Evolutionary conservation across 2,113 vertebrate species (phyloP).

Genomic region (Brachypteracias leptosomus): DNA sequence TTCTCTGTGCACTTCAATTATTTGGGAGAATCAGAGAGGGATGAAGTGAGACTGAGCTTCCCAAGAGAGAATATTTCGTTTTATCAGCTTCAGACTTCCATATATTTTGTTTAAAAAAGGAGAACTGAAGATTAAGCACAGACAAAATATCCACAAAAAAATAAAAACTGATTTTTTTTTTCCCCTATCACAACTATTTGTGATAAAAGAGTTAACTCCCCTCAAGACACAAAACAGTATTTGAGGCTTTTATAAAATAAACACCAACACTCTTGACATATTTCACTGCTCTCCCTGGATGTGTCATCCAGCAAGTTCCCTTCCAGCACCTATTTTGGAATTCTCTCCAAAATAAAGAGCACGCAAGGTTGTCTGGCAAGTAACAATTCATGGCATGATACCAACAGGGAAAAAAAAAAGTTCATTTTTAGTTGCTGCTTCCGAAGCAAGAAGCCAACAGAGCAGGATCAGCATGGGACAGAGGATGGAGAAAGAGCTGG

Average conservation of each 20-base stretch:
- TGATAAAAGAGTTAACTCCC: background rate
- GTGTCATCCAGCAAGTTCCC: background rate
- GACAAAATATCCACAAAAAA: background rate
- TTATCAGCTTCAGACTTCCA: background rate
- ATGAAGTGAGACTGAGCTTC: accelerated
- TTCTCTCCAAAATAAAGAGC: background rate
- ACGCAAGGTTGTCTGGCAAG: background rate
- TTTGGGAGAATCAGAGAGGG: background rate
- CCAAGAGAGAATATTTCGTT: background rate
- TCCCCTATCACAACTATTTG: background rate
- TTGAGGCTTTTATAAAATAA: background rate
- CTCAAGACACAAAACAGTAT: background rate
- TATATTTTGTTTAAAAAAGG: background rate
- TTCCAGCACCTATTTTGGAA: background rate
- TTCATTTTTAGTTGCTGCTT: background rate
- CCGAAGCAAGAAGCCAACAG: background rate
- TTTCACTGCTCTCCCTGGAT: background rate
- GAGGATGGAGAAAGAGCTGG: accelerated
- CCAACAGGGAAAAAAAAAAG: background rate
- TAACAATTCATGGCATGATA: background rate
- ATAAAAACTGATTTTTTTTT: background rate
- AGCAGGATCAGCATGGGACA: background rate
- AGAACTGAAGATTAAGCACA: background rate
- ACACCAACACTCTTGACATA: background rate
- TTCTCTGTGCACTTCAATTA: background rate